A percentile compares a stretch with the other conserved stretches of the same genome.
Conservation (phyloP, 2,797 vertebrate species). For the Sebastes wilsoni region DNA sequence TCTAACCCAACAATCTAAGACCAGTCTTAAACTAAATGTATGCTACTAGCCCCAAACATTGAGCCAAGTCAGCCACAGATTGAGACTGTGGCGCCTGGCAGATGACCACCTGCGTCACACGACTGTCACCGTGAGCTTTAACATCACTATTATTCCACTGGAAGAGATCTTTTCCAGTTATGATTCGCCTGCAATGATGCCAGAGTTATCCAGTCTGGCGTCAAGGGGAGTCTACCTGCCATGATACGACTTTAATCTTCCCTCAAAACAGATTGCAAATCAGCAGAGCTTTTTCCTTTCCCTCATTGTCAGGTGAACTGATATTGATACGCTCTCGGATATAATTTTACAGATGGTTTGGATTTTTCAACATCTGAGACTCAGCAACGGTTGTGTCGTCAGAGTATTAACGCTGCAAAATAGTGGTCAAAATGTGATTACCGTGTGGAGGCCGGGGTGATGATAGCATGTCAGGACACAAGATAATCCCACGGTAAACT, state of each 20-base stretch:
- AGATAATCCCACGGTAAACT: constrained; percentile 35
- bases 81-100: constrained; percentile 13
- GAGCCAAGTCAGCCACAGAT: not conserved
- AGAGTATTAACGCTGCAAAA: constrained; percentile 40
- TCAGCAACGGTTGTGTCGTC: constrained; percentile 17
- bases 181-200: constrained; percentile 36
- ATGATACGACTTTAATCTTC: constrained; percentile 19
- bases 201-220: constrained; percentile 14
- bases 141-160: constrained; percentile 19
- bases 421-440: constrained; percentile 57
- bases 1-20: not conserved
- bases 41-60: not conserved
- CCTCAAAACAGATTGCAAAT: constrained; percentile 25
- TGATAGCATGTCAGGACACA: constrained; percentile 54
- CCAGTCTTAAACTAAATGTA: not conserved
- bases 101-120: constrained; percentile 20
- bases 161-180: constrained; percentile 10
- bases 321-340: constrained; percentile 33
- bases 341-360: constrained; percentile 50
- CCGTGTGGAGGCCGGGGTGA: constrained; percentile 23
- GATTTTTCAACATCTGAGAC: constrained; percentile 36
- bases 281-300: constrained; percentile 26
- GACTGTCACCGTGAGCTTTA: constrained; percentile 8
- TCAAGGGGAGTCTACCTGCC: constrained; percentile 25
- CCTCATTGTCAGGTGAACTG: constrained; percentile 46